Evolutionary conservation across 2,888 invertebrate genomes (phyloP).

Genomic region (Poecilus cupreus): DNA sequence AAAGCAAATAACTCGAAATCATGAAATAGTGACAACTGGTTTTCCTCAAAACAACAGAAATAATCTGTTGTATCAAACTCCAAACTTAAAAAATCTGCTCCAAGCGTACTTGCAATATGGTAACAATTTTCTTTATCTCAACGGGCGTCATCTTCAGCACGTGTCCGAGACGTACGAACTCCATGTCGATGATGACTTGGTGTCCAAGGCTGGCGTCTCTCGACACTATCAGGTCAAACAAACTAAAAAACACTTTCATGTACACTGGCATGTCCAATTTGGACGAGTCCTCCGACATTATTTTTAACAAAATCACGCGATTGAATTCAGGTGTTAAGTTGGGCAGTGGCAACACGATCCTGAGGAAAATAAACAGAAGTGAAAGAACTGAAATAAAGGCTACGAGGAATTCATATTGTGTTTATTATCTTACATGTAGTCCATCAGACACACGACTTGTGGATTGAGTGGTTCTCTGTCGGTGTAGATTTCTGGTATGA

Average conservation of each 20-base stretch:
- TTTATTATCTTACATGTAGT: conserved; percentile 46
- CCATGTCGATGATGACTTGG: conserved; percentile 24
- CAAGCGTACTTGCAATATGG: too few relatives aligned
- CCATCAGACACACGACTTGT: conserved; percentile 33
- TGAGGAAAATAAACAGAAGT: not conserved
- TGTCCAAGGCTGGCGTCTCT: conserved; percentile 30
- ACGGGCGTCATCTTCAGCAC: conserved; percentile 1
- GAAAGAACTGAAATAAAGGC: not conserved
- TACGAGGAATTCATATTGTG: too few relatives aligned
- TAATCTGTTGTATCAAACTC: too few relatives aligned
- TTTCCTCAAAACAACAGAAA: too few relatives aligned
- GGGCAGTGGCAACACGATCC: conserved; percentile 28
- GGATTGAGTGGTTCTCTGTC: conserved; percentile 48
- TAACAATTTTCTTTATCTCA: not conserved
- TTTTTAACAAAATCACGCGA: not conserved
- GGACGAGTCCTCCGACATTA: not conserved
- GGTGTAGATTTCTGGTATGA: conserved; percentile 30
- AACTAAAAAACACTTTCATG: not conserved
- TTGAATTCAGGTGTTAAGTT: conserved; percentile 28
- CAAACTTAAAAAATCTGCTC: too few relatives aligned
- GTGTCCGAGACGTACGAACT: conserved; percentile 4
- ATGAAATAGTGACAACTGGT: too few relatives aligned
- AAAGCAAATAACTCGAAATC: too few relatives aligned
- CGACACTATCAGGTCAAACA: not conserved
- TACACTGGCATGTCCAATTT: not conserved